These are phyloP conservation scores for Anastatus disparis DNA, from an alignment of 1,140 invertebrate genomes.

Conservation along the genomic window DNA sequence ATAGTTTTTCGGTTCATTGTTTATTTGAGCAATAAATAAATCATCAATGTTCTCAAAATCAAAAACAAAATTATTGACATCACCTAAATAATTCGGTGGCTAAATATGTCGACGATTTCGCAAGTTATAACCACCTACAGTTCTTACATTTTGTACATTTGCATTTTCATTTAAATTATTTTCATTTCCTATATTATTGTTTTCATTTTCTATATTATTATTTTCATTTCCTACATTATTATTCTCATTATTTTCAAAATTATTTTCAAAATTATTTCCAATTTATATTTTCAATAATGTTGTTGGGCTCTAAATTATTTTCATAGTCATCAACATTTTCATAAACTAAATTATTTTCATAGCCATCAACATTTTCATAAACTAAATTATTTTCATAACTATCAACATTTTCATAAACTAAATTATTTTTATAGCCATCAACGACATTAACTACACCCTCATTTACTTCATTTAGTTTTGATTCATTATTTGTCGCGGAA, in stretches of 20 bases:
- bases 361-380: no score
- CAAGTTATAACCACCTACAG: neutral
- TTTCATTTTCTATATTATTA: neutral
- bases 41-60: constrained; percentile 24
- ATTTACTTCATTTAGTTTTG: neutral
- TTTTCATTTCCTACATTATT: neutral
- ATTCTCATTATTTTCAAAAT: constrained; percentile 1
- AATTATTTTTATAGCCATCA: no score
- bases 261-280: neutral
- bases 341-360: no score
- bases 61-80: constrained; percentile 5
- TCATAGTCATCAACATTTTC: no score
- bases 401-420: no score
- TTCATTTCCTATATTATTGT: neutral
- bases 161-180: neutral
- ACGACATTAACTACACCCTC: no score
- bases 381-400: no score
- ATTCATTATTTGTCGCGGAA: neutral
- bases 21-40: constrained; percentile 28
- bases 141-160: neutral
- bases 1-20: constrained; percentile 31
- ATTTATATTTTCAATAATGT: neutral
- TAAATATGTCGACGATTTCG: neutral
- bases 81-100: neutral
- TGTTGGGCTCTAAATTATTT: no score